Evolutionary conservation across 2,797 vertebrate species (phyloP).

Genomic region (Poeciliopsis turneri): DNA sequence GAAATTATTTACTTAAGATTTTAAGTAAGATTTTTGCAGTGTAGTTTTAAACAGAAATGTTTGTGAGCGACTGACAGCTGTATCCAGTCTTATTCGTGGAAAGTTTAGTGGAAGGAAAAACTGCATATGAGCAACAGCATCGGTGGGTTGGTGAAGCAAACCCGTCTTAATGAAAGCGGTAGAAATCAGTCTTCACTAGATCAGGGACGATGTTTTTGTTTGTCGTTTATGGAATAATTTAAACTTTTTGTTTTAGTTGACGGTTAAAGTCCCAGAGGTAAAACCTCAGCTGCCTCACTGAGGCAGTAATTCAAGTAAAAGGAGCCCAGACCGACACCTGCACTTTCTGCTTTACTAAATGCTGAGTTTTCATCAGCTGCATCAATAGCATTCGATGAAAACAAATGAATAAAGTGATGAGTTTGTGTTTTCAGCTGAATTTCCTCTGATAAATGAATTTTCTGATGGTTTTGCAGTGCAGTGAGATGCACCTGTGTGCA

Average conservation of each 20-base stretch:
- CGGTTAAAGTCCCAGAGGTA: too few species aligned
- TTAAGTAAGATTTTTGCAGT: too few species aligned
- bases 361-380: not conserved
- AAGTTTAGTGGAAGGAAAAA: not conserved
- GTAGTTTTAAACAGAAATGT: not conserved
- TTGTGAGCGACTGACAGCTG: not conserved
- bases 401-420: not conserved
- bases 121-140: not conserved
- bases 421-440: not conserved
- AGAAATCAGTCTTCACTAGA: not conserved
- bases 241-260: not conserved
- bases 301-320: not conserved
- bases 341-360: not conserved
- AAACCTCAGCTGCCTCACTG: not conserved
- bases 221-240: not conserved
- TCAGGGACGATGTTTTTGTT: not conserved
- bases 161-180: not conserved
- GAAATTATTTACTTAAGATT: too few species aligned
- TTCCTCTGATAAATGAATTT: not conserved
- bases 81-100: not conserved
- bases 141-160: not conserved
- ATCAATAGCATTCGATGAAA: not conserved
- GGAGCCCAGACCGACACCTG: not conserved
- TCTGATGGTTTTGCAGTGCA: not conserved
- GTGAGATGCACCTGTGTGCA: not conserved